These are phyloP conservation scores for Machimus atricapillus DNA, from an alignment of 2,888 invertebrate genomes.

Conservation along the genomic window DNA sequence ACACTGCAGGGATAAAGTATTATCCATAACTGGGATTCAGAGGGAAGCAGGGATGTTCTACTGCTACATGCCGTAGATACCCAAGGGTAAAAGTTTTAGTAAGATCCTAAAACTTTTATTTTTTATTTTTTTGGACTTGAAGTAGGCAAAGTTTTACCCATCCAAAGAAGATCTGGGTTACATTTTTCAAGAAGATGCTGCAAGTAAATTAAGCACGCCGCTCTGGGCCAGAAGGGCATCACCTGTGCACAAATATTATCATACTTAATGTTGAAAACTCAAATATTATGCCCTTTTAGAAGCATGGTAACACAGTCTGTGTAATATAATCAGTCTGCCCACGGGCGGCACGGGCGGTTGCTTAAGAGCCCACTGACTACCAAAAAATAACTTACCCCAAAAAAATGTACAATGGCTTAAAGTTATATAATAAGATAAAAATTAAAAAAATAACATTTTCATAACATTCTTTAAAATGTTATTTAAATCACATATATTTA, in stretches of 20 bases:
- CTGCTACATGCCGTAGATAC: background rate
- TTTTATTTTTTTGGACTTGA: background rate
- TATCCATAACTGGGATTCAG: background rate
- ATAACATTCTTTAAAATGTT: no score
- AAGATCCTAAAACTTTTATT: background rate
- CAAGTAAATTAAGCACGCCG: background rate
- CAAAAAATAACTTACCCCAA: no score
- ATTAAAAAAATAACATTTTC: no score
- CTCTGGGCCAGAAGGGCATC: background rate
- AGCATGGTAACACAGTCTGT: background rate
- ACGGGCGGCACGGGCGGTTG: background rate
- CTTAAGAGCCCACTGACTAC: background rate
- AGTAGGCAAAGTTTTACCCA: background rate
- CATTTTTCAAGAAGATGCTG: background rate
- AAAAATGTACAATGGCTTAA: no score
- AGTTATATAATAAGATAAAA: no score
- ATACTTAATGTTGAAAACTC: background rate
- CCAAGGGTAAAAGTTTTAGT: background rate
- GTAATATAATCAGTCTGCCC: background rate
- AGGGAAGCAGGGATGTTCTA: background rate
- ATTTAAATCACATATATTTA: no score
- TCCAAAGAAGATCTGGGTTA: background rate
- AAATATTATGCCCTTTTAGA: background rate
- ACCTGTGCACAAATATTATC: background rate
- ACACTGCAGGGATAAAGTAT: background rate